These are phyloP conservation scores for Sporophila hypoxantha DNA, from an alignment of 2,113 vertebrate genomes.

Conservation along the genomic window DNA sequence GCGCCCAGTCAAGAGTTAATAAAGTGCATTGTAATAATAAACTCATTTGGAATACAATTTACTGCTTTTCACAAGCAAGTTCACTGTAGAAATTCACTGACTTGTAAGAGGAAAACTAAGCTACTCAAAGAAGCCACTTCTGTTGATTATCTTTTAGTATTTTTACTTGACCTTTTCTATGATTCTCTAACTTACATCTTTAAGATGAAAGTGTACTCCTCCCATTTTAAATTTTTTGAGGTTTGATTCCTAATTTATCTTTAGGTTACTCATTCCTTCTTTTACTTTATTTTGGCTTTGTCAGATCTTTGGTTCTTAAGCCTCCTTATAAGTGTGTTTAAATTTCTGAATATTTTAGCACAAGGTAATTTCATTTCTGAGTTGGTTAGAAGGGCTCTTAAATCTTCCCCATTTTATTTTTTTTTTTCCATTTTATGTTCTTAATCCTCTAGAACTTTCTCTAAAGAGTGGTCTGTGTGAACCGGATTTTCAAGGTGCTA, in stretches of 20 bases:
- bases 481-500: background rate
- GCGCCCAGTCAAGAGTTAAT: background rate
- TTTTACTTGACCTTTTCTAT: background rate
- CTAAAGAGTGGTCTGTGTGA: background rate
- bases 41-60: background rate
- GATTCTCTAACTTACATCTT: background rate
- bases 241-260: background rate
- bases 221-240: background rate
- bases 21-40: background rate
- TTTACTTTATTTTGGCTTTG: background rate
- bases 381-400: background rate
- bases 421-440: background rate
- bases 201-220: background rate
- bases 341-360: background rate
- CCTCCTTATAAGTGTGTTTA: background rate
- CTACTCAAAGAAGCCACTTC: background rate
- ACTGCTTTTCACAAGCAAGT: background rate
- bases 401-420: background rate
- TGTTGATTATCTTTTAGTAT: background rate
- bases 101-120: background rate
- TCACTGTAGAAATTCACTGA: background rate
- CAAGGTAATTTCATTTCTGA: background rate
- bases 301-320: background rate
- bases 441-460: background rate
- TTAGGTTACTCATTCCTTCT: background rate